These are phyloP conservation scores for Drosophila quadrilineata DNA, from an alignment of 1,140 invertebrate genomes.

Conservation along the genomic window DNA sequence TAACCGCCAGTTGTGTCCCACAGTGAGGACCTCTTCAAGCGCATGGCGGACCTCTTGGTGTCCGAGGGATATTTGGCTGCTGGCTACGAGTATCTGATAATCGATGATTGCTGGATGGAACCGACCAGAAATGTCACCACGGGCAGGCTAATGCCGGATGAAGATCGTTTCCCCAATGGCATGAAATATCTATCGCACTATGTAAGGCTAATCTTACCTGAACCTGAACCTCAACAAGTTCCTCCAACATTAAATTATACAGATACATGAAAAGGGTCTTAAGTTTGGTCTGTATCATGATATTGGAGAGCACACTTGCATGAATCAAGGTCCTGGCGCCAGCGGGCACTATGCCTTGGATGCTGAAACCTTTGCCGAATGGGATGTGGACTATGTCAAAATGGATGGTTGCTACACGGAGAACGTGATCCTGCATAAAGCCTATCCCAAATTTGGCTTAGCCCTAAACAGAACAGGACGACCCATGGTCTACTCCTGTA, in stretches of 20 bases:
- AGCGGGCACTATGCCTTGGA: constrained; percentile 91
- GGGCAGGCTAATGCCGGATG: constrained; percentile 90
- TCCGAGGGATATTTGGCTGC: constrained; percentile 92
- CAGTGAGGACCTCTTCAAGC: constrained; percentile 94
- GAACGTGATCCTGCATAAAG: constrained; percentile 28
- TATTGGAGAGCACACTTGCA: constrained; percentile 96
- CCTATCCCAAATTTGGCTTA: constrained; percentile 49
- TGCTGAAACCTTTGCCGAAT: constrained; percentile 95
- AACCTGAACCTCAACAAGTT: too few species aligned
- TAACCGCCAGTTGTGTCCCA: neutral
- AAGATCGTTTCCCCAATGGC: constrained; percentile 93
- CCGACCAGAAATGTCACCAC: constrained; percentile 86
- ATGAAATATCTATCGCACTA: constrained; percentile 95
- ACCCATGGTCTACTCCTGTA: constrained; percentile 96
- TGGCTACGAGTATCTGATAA: constrained; percentile 96
- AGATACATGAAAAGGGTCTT: constrained; percentile 95
- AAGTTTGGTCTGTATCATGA: constrained; percentile 99
- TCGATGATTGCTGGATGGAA: constrained; percentile 98
- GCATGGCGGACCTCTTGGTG: constrained; percentile 94
- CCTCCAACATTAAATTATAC: too few species aligned
- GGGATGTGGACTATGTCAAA: constrained; percentile 98
- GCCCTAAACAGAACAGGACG: constrained; percentile 47
- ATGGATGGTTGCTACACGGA: constrained; percentile 95
- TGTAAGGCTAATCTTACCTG: too few species aligned
- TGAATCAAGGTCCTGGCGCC: constrained; percentile 95